Conservation (phyloP, 2,888 invertebrate genomes). For the Diarsia brunnea region DNA sequence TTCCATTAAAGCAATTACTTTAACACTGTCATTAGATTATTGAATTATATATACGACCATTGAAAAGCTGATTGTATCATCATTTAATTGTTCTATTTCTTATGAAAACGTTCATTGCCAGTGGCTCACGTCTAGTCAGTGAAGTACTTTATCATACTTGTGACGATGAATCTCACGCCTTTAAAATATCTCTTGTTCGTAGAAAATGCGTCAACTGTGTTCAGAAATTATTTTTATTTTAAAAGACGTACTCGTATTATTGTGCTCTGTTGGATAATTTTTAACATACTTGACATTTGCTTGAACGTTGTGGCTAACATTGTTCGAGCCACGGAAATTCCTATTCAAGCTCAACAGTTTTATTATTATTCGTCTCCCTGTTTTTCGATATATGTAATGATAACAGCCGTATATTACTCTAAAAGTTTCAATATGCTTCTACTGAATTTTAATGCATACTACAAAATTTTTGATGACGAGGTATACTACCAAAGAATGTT, state of each 20-base stretch:
- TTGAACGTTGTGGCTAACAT: not conserved
- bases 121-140: not conserved
- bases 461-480: conserved; percentile 27
- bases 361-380: conserved; percentile 27
- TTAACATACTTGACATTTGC: not conserved
- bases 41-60: conserved; percentile 26
- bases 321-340: too few species aligned
- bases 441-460: conserved; percentile 49
- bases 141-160: not conserved
- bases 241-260: conserved; percentile 45
- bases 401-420: conserved; percentile 43
- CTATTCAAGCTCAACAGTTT: not conserved
- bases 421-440: conserved; percentile 45
- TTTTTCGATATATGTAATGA: conserved; percentile 49
- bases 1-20: conserved; percentile 35
- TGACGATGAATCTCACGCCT: conserved; percentile 49
- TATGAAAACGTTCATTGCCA: not conserved
- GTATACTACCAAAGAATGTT: conserved; percentile 42
- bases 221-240: conserved; percentile 62
- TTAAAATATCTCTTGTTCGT: conserved; percentile 57
- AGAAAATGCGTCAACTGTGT: conserved; percentile 63
- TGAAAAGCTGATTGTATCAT: not conserved
- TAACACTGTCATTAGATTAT: conserved; percentile 32
- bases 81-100: not conserved
- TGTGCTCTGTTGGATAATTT: conserved; percentile 25